Evolutionary conservation across 1,140 invertebrate genomes (phyloP).

Genomic region (Nasonia giraulti): DNA sequence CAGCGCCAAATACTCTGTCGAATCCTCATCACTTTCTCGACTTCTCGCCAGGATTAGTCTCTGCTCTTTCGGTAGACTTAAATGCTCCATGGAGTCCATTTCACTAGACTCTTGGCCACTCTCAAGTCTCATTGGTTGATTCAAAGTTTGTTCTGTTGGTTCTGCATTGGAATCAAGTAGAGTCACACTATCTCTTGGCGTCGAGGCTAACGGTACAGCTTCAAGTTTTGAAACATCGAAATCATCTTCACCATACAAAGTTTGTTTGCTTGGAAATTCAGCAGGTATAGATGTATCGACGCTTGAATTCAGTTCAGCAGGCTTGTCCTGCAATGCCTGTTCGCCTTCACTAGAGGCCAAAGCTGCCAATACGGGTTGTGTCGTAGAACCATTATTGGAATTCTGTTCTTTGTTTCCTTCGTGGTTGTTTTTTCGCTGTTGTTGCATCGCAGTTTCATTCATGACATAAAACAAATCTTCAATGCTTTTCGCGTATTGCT

Average conservation of each 20-base stretch:
- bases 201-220: not conserved
- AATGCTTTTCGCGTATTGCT: constrained; percentile 28
- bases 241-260: not conserved
- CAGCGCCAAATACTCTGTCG: not conserved
- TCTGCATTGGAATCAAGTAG: not conserved
- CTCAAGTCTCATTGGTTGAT: not conserved
- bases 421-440: not conserved
- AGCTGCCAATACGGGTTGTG: not conserved
- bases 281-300: not conserved
- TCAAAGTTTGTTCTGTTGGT: not conserved
- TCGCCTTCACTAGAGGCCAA: not conserved
- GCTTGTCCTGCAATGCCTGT: too few relatives aligned
- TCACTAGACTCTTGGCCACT: not conserved
- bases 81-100: not conserved
- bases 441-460: not conserved
- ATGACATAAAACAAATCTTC: not conserved
- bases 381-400: not conserved
- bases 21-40: not conserved
- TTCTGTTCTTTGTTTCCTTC: not conserved
- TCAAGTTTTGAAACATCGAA: not conserved
- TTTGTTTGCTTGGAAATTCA: not conserved
- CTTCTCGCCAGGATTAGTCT: not conserved
- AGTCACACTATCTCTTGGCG: not conserved
- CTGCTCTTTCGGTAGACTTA: not conserved
- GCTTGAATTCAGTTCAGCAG: too few relatives aligned